Evolutionary conservation across 2,888 invertebrate genomes (phyloP), one percentile per base, ranked within the genome.

Genomic region (Metacarcinus magister): DNA sequence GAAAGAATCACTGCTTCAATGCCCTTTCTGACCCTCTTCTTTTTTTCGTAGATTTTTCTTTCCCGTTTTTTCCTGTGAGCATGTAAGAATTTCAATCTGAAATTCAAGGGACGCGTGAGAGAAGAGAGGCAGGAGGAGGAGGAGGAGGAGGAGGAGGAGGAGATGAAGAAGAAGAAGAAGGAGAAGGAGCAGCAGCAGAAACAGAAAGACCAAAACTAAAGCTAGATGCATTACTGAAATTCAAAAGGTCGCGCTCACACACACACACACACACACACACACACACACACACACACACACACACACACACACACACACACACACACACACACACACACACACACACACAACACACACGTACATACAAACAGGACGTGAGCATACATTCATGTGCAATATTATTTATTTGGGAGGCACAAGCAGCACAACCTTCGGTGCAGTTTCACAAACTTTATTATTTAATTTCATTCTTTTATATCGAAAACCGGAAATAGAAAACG

Each of bases 211-310:
- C 4, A 4, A 48, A 4, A 48, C 48, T 10, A 48, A 4, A 48
- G 5, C 4, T 10, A 48, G 10, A 67, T 60, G 23, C 23, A 23
- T 60, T 60, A 60, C 60, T 60, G 60, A 19, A 2, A 19, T 60
- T 13, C 60, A 60, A 60, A 19, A 10, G 7, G 0, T 2, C 67
- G n/a, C 5, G n/a, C 67, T 23, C 67, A 67, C 67, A 67, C 67
- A 67, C 67, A 67, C 67, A 67, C 67, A 67, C 67, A 67, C 67
- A 67, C 67, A 67, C 67, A 67, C 67, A 67, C 67, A 67, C 67
- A 67, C 67, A 67, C 67, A 67, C 67, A 67, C 67, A 54, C 67
- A 67, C 67, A 67, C 67, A 67, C 67, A 67, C 67, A 67, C 67
- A 67, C 67, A 67, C 67, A 67, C 5, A n/a, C n/a, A n/a, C n/a